phyloP scores from a whole-genome alignment of 2,888 invertebrate genomes.

The Lasioglossum marginatum region DNA sequence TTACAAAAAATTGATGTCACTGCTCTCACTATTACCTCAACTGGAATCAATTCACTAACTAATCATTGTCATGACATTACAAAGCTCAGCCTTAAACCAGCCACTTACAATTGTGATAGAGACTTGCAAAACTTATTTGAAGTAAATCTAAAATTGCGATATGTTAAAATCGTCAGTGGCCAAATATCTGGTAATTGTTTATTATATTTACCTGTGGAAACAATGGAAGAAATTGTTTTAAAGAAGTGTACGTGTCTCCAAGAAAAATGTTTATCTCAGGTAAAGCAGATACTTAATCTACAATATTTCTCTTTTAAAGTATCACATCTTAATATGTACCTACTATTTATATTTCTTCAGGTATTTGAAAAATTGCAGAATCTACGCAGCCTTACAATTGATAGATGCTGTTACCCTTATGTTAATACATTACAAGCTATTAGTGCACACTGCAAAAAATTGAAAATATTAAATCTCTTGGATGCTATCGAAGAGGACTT shows the following conservation, averaged over 20 bases:
- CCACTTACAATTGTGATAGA: conserved; percentile 80
- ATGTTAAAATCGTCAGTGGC: conserved; percentile 71
- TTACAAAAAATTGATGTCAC: conserved; percentile 86
- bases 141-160: conserved; percentile 75
- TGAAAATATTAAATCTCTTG: conserved; percentile 65
- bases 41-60: conserved; percentile 85
- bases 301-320: not conserved
- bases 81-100: conserved; percentile 85
- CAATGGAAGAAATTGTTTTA: conserved; percentile 77
- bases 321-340: not conserved
- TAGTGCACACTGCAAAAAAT: conserved; percentile 65
- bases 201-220: conserved; percentile 71
- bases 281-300: conserved; percentile 60
- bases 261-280: conserved; percentile 69
- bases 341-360: conserved; percentile 56
- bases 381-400: conserved; percentile 72
- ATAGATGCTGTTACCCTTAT: conserved; percentile 70
- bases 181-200: conserved; percentile 78
- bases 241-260: conserved; percentile 71
- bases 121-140: conserved; percentile 78
- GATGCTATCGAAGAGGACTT: not conserved
- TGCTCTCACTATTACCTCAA: conserved; percentile 85
- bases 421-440: conserved; percentile 72
- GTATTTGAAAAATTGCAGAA: conserved; percentile 72
- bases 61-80: conserved; percentile 86